phyloP scores from a whole-genome alignment of 2,797 vertebrate genomes.

The Gallinago solitaria region DNA sequence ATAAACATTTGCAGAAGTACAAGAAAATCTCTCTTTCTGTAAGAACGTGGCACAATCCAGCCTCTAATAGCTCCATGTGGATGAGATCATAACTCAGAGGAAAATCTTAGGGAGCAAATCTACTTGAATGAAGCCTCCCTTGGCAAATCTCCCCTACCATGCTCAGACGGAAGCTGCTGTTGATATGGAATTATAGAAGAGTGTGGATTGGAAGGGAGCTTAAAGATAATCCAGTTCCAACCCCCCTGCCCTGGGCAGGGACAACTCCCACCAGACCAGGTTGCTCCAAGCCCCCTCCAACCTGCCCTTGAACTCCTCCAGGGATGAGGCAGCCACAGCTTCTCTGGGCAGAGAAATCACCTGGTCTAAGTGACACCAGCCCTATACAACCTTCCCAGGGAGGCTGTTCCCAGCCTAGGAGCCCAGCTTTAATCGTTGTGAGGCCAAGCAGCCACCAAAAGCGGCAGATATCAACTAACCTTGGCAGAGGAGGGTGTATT shows the following conservation, averaged over 20 bases:
- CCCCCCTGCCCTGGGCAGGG: no score
- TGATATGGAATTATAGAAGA: no score
- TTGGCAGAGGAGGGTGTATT: slow-evolving; percentile 97
- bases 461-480: slow-evolving; percentile 71
- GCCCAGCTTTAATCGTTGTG: background rate
- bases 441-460: background rate
- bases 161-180: background rate
- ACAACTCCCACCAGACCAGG: no score
- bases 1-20: background rate
- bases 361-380: background rate
- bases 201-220: no score
- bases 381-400: background rate
- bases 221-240: no score
- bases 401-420: background rate
- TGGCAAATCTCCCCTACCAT: background rate
- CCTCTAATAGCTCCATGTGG: background rate
- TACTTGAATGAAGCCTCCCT: background rate
- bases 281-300: no score
- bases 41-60: background rate
- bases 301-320: no score
- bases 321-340: no score
- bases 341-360: no score
- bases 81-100: background rate
- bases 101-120: background rate
- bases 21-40: background rate